Percentiles rank a stretch among this genome's conserved stretches.
Evolutionary conservation across 2,888 invertebrate genomes (phyloP).

Genomic region (Pachymerium ferrugineum): DNA sequence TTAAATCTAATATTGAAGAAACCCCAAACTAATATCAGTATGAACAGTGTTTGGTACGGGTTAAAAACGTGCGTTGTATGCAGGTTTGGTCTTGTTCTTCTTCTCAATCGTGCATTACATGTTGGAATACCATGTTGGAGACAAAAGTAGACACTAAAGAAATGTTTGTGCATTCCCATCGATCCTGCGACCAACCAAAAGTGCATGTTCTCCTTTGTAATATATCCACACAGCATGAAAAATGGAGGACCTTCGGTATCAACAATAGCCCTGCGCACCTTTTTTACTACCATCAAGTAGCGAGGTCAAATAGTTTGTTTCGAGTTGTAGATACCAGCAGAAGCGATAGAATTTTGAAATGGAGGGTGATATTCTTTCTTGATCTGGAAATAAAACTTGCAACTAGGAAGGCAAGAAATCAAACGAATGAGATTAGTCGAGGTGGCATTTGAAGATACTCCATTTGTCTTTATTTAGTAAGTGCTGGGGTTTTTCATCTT

Average conservation of each 20-base stretch:
- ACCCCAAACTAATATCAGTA: too few relatives aligned
- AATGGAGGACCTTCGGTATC: background rate
- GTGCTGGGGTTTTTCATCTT: background rate
- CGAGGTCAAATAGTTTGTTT: conserved; percentile 7
- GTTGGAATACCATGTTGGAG: background rate
- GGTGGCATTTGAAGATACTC: background rate
- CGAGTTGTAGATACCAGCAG: background rate
- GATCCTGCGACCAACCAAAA: background rate
- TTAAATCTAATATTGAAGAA: too few relatives aligned
- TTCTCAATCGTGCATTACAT: background rate
- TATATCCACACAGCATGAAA: conserved; percentile 8
- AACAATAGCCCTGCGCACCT: background rate
- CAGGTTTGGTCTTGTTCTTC: background rate
- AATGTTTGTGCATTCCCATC: conserved; percentile 7
- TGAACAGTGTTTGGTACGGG: too few relatives aligned
- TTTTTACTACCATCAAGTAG: background rate
- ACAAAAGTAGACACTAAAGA: background rate
- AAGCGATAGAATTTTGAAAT: background rate
- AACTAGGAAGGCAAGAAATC: background rate
- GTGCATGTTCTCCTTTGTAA: conserved; percentile 9
- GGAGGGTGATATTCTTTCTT: background rate
- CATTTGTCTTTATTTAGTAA: background rate
- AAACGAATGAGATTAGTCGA: conserved; percentile 2
- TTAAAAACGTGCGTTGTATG: too few relatives aligned
- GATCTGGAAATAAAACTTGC: background rate